Evolutionary conservation across 2,113 vertebrate species (phyloP), one percentile per base, ranked within the genome.

Genomic region (Sorex fumeus): DNA sequence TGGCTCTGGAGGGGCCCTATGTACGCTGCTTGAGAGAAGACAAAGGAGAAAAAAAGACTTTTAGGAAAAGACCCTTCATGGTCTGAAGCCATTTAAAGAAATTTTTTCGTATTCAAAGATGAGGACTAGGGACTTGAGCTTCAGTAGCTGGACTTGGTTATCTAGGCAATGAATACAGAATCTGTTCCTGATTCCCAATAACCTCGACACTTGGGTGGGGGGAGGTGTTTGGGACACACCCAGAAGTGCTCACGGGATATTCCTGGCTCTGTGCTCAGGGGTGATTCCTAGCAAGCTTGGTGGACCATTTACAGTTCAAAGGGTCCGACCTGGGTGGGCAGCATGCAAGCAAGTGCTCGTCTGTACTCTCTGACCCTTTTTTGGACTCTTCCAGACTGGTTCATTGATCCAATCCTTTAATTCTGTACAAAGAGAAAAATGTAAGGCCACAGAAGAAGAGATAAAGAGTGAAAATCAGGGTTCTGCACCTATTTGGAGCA

Each of bases 51-150:
- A 53, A 53, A 53, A 53, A 53, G 13, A 53, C 18, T 53, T 53
- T 53, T 53, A 53, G 53, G 53, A 53, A 19, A 53, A 53, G 53
- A 16, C 2, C 53, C 10, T 53, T 53, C 18, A 53, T 53, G 13
- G 13, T 53, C 13, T 53, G 53, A 72, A 36, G 34, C 27, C 34
- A 47, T 81, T 91, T n/a, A 53, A 27, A 23, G 71, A 43, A 90
- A 80, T 10, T 34, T 62, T 85, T 80, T 57, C 50, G 18, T 82
- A 81, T 83, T 84, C 82, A 72, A 32, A 90, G 30, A 32, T 2
- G n/a, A 47, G n/a, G 40, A 60, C 76, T 53, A 23, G 86, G 10
- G 21, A 45, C 64, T 11, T 47, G 60, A 40, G 40, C 40, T 4
- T 50, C 27, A 1, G 2, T n/a, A 53, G 25, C 75, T 69, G 36